Conservation (phyloP, 2,888 invertebrate species). For the Stenodera caucasica region DNA sequence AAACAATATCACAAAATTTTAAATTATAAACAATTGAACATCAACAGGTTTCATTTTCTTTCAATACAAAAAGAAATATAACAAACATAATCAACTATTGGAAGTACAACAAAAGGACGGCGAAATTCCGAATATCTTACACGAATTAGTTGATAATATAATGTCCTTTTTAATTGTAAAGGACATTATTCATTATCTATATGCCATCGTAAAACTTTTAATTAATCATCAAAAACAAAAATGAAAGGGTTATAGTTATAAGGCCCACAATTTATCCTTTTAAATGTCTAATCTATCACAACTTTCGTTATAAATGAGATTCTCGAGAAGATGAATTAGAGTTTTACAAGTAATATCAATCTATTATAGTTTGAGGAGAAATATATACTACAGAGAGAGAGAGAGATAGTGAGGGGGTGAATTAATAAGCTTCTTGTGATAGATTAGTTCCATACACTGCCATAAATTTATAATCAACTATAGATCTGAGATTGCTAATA, state of each 20-base stretch:
- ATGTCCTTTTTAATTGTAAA: neutral
- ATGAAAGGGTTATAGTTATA: neutral
- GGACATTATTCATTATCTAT: neutral
- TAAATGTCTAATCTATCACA: neutral
- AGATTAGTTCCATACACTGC: neutral
- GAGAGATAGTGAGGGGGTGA: neutral
- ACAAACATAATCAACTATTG: neutral
- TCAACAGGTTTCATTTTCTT: no score
- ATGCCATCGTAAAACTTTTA: neutral
- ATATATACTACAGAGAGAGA: no score
- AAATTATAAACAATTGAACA: no score
- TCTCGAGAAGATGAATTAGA: neutral
- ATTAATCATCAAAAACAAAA: neutral
- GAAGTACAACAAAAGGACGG: slow-evolving; percentile 6
- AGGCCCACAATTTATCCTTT: slow-evolving; percentile 3
- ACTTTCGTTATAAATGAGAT: neutral
- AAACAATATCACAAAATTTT: no score
- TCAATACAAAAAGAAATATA: neutral
- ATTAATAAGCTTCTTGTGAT: neutral
- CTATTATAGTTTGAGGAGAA: no score
- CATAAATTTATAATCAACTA: neutral
- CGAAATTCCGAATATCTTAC: neutral
- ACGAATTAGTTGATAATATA: neutral
- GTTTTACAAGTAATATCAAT: no score
- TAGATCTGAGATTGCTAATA: neutral